Conservation (phyloP, 2,113 vertebrate genomes). For the Nycticryphes semicollaris region DNA sequence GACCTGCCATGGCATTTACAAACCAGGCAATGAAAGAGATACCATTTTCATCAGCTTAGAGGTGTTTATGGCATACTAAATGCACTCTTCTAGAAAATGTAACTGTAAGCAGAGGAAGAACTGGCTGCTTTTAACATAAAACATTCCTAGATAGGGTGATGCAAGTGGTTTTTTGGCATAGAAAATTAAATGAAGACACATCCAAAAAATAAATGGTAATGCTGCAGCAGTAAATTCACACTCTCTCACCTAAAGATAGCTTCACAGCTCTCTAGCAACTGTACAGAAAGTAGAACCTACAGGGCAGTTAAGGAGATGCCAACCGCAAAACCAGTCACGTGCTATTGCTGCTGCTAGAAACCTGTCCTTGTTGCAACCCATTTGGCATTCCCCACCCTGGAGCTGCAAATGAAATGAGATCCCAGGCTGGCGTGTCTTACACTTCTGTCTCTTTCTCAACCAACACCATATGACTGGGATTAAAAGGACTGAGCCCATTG, state of each 20-base stretch:
- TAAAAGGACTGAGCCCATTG: background rate
- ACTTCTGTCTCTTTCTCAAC: background rate
- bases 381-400: background rate
- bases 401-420: background rate
- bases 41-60: background rate
- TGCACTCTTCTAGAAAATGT: background rate
- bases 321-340: background rate
- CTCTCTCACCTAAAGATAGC: background rate
- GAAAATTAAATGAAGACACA: background rate
- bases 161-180: background rate
- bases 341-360: background rate
- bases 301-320: background rate
- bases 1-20: background rate
- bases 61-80: background rate
- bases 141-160: background rate
- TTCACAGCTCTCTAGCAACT: background rate
- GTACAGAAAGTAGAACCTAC: background rate
- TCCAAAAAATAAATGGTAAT: background rate
- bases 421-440: background rate
- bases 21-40: background rate
- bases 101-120: background rate
- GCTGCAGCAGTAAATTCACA: background rate
- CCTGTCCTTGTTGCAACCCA: background rate
- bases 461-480: background rate
- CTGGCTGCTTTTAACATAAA: conserved; percentile 4